phyloP scores from a whole-genome alignment of 2,113 vertebrate genomes.

The Hemibates koningsi region DNA sequence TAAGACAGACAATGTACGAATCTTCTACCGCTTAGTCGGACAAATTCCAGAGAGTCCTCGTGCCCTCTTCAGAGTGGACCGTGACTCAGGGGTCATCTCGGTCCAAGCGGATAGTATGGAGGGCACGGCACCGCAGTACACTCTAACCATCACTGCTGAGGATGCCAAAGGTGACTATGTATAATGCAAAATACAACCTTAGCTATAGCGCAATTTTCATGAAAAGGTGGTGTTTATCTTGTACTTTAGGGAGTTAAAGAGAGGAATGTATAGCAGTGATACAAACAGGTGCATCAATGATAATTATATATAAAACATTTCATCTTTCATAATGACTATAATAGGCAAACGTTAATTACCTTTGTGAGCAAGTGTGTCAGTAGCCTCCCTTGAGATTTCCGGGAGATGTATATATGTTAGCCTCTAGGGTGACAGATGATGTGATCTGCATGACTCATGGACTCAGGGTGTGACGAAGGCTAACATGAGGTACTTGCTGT shows the following conservation, averaged over 20 bases:
- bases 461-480: slow-evolving; percentile 15
- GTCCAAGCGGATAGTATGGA: slow-evolving; percentile 65
- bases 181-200: neutral
- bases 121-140: slow-evolving; percentile 60
- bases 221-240: neutral
- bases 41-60: slow-evolving; percentile 73
- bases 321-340: neutral
- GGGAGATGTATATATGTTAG: neutral
- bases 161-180: slow-evolving; percentile 69
- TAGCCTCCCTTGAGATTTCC: neutral
- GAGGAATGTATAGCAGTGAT: neutral
- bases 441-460: slow-evolving; percentile 34
- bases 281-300: neutral
- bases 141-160: slow-evolving; percentile 66
- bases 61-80: slow-evolving; percentile 68
- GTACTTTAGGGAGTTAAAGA: neutral
- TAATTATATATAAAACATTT: neutral
- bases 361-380: neutral
- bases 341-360: neutral
- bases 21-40: slow-evolving; percentile 61
- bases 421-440: slow-evolving; percentile 16
- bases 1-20: slow-evolving; percentile 70
- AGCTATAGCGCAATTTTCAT: neutral
- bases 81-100: slow-evolving; percentile 61
- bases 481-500: slow-evolving; percentile 22